Evolutionary conservation across 2,113 vertebrate species (phyloP), one percentile per base, ranked within the genome.

Genomic region (Lanius collurio): DNA sequence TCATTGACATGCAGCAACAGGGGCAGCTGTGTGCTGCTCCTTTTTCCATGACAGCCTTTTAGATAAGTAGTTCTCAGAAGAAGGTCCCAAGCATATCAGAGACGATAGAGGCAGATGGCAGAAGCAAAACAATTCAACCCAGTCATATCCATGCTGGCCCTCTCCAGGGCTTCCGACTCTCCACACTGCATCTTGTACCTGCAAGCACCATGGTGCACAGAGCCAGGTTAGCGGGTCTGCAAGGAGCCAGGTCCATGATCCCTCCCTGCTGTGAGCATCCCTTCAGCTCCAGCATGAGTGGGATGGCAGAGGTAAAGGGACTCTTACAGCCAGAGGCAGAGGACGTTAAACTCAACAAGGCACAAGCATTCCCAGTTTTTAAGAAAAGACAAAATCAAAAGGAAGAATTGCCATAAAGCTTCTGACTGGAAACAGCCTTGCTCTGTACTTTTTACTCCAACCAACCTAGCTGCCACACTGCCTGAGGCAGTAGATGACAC

Each of bases 191-290:
- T 4, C 31, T 30, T 17, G 26, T 31, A 74, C 46, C 82, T 70
- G 37, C 82, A 41, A 67, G 78, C 9, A n/a, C 37, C 2, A 27
- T 71, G 16, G 17, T 60, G 35, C 23, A 8, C 21, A 12, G 33
- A 71, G 62, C 12, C 74, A 57, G 64, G 12, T 16, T 3, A 3
- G 27, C 9, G 20, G 19, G 64, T 13, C 74, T 76, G 67, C 27
- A 89, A 41, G 62, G 30, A 64, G 46, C 12, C 49, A 49, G 26
- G 55, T 33, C 55, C 41, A 8, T 7, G 11, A n/a, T 5, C 1
- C 10, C 13, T 9, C 8, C 10, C 6, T 0, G 0, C 21, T 8
- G 5, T 2, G 16, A 75, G 44, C 47, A 90, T 19, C 35, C 21
- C 23, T 55, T 64, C 75, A 85, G 26, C 23, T 35, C 26, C n/a